Evolutionary conservation across 1,140 invertebrate genomes (phyloP).

Genomic region (Drosophila sechellia): DNA sequence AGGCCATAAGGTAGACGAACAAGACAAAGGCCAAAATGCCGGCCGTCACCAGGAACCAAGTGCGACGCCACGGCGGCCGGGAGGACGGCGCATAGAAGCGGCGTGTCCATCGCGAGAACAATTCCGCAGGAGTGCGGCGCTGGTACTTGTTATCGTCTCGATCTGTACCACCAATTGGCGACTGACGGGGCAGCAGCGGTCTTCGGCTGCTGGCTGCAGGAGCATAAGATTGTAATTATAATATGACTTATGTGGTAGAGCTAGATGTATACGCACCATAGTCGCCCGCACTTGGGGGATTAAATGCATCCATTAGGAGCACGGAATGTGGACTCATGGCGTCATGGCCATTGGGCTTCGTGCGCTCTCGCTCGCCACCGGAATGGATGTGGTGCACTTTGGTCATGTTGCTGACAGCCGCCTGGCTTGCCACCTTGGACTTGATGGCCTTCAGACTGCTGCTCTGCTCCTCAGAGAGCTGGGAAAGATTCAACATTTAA

Average conservation of each 20-base stretch:
- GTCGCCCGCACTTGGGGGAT: slow-evolving; percentile 75
- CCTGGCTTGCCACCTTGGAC: slow-evolving; percentile 42
- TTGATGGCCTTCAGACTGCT: slow-evolving; percentile 49
- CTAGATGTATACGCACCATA: slow-evolving; percentile 47
- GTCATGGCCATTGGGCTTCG: slow-evolving; percentile 66
- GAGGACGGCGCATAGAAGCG: slow-evolving; percentile 84
- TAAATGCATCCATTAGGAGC: slow-evolving; percentile 82
- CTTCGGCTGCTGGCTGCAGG: slow-evolving; percentile 72
- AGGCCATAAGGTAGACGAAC: slow-evolving; percentile 81
- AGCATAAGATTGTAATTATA: not conserved
- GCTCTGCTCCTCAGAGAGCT: slow-evolving; percentile 71
- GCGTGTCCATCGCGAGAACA: slow-evolving; percentile 83
- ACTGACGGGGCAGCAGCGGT: slow-evolving; percentile 75
- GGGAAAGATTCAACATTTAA: not conserved
- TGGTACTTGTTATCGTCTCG: slow-evolving; percentile 84
- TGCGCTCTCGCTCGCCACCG: slow-evolving; percentile 68
- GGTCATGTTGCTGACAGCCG: slow-evolving; percentile 72
- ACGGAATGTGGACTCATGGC: slow-evolving; percentile 81
- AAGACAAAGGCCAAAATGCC: slow-evolving; percentile 72
- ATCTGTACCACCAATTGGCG: slow-evolving; percentile 79
- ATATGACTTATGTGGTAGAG: not conserved
- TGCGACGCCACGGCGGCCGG: slow-evolving; percentile 81
- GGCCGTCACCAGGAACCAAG: slow-evolving; percentile 79
- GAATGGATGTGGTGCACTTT: slow-evolving; percentile 77
- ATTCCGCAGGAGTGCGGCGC: slow-evolving; percentile 76